A percentile compares a stretch with the other conserved stretches of the same genome.
Evolutionary conservation across 2,113 vertebrate species (phyloP).

Genomic region (Gopherus flavomarginatus): DNA sequence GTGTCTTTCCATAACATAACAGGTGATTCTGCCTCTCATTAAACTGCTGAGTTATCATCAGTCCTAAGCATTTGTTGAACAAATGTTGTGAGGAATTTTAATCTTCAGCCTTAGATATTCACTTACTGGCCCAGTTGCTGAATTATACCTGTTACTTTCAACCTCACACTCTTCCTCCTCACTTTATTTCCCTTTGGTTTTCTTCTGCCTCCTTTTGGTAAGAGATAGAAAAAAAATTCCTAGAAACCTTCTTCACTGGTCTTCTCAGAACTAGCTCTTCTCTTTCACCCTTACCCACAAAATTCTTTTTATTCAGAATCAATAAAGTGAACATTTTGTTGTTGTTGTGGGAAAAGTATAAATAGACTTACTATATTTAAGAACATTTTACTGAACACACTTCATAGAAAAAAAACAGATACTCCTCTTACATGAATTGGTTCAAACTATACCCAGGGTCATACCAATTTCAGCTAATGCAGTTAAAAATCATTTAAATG

Average conservation of each 20-base stretch:
- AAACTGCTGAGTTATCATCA: not conserved
- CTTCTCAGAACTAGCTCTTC: not conserved
- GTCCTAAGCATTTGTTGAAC: not conserved
- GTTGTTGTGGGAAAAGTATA: not conserved
- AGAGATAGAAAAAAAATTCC: too few relatives aligned
- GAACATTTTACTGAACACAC: not conserved
- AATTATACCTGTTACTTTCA: not conserved
- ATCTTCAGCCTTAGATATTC: not conserved
- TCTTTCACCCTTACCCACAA: not conserved
- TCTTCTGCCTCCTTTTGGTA: not conserved
- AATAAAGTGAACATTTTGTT: not conserved
- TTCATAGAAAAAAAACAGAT: not conserved
- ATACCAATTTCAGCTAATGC: accelerated
- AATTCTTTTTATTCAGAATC: not conserved
- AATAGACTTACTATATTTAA: not conserved
- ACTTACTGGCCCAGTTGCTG: not conserved
- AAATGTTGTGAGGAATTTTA: not conserved
- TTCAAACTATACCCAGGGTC: not conserved
- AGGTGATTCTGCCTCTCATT: not conserved
- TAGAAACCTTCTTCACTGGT: not conserved
- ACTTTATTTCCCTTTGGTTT: not conserved
- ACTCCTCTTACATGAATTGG: not conserved
- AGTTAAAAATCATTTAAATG: not conserved
- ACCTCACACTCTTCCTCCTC: not conserved
- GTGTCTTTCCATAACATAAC: not conserved